Base-by-base conservation (phyloP, 2,113 vertebrate genomes). In the Phyllopteryx taeniolatus region DNA sequence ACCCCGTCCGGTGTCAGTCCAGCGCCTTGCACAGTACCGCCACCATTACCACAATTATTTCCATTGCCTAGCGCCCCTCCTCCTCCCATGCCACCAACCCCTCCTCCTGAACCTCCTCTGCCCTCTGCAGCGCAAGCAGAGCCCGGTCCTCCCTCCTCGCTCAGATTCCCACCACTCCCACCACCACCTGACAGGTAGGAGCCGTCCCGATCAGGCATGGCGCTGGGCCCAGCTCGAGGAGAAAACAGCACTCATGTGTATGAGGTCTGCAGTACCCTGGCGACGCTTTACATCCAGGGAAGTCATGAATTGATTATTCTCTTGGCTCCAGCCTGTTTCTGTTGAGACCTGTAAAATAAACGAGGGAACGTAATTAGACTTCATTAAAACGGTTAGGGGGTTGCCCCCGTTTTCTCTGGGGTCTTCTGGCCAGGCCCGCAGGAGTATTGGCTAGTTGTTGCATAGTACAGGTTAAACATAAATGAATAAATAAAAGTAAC, bases 181-280 rank as follows among this genome's bases (percentile, higher is more conserved):
- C 90, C 76, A 47, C 91, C 90, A 79, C 91, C 90, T 85, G 92
- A 89, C 78, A 93, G 90, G 92, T 95, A 96, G 73, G 91, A 82
- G 82, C 86, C 86, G 82, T 97, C 96, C 54, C 96, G 95, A 86
- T 98, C 96, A 74, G 96, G 95, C 96, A 98, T 98, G 86, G 89
- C 92, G 84, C 91, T 88, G 11, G 79, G 90, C 89, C 90, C 88
- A 80, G 85, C 89, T 74, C 72, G 31, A 74, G 82, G 75, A 85
- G 86, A 89, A 92, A 69, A 75, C 79, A 70, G 86, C 63, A 87
- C 86, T 91, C 93, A 93, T 94, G 89, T 89, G 91, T 90, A 61
- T 83, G 56, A 49, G 68, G 73, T 64, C 43, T 53, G 81, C 72
- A 76, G 49, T 71, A 42, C 71, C 73, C 80, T 74, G 75, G 64